Evolutionary conservation across 2,888 invertebrate genomes (phyloP).

Genomic region (Campaea margaritaria): DNA sequence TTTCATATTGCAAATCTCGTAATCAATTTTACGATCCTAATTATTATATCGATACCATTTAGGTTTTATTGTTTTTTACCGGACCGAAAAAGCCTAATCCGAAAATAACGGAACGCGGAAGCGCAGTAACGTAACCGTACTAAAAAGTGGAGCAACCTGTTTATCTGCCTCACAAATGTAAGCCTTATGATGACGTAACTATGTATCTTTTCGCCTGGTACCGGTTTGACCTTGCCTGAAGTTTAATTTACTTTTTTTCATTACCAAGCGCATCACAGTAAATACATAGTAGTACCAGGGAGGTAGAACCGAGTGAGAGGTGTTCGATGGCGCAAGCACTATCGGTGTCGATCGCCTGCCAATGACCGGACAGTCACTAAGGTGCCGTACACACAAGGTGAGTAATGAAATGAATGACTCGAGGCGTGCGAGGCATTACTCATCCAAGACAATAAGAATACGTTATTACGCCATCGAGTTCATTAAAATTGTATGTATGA

Average conservation of each 20-base stretch:
- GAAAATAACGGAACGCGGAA: conserved; percentile 27
- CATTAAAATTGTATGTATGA: conserved; percentile 9
- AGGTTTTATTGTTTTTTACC: conserved; percentile 22
- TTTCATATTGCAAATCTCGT: conserved; percentile 34
- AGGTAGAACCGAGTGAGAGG: conserved; percentile 65
- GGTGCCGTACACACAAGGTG: conserved; percentile 25
- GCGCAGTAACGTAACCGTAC: conserved; percentile 24
- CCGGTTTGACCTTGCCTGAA: conserved; percentile 49
- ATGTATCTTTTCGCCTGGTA: conserved; percentile 36
- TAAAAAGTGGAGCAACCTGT: conserved; percentile 57
- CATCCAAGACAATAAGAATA: conserved; percentile 10
- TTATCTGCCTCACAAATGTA: conserved; percentile 44
- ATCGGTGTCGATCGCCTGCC: conserved; percentile 50
- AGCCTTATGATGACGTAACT: conserved; percentile 27
- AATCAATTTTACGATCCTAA: conserved; percentile 30
- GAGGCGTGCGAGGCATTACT: background rate
- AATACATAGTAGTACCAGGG: conserved; percentile 82
- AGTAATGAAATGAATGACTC: conserved; percentile 32
- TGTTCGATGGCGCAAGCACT: conserved; percentile 47
- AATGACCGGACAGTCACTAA: conserved; percentile 45
- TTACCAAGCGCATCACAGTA: conserved; percentile 74
- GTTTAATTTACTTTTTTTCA: conserved; percentile 70
- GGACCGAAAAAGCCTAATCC: conserved; percentile 30
- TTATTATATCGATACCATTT: conserved; percentile 8
- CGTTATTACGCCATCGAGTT: conserved; percentile 27